Evolutionary conservation across 2,888 invertebrate genomes (phyloP).

Genomic region (Mechanitis messenoides): DNA sequence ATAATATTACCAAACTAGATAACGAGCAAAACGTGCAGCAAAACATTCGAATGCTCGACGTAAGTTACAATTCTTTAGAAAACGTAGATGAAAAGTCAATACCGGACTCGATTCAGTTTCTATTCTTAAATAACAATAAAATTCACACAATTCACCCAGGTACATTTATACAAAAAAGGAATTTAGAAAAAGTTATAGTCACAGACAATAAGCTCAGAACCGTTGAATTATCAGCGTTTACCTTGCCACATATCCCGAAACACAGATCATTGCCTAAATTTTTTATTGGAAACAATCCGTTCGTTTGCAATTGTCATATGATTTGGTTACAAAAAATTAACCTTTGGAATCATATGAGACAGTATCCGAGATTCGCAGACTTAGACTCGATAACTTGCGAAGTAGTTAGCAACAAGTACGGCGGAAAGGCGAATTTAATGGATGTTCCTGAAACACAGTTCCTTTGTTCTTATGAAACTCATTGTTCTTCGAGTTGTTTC

Average conservation of each 20-base stretch:
- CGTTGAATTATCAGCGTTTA: slow-evolving; percentile 83
- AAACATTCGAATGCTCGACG: slow-evolving; percentile 85
- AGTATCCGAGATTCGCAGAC: slow-evolving; percentile 87
- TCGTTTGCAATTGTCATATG: slow-evolving; percentile 91
- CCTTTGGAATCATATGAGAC: slow-evolving; percentile 82
- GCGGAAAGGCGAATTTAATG: slow-evolving; percentile 80
- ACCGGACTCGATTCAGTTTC: slow-evolving; percentile 84
- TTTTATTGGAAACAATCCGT: slow-evolving; percentile 88
- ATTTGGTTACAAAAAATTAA: slow-evolving; percentile 89
- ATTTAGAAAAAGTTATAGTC: slow-evolving; percentile 85
- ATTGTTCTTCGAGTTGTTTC: slow-evolving; percentile 89
- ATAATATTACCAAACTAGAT: slow-evolving; percentile 84
- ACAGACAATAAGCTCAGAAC: slow-evolving; percentile 84
- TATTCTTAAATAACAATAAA: slow-evolving; percentile 86
- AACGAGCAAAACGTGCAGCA: slow-evolving; percentile 82
- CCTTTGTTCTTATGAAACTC: slow-evolving; percentile 86
- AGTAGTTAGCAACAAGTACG: slow-evolving; percentile 80
- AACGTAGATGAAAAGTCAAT: slow-evolving; percentile 82
- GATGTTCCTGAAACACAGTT: slow-evolving; percentile 85
- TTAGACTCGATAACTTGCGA: slow-evolving; percentile 85
- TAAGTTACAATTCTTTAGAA: slow-evolving; percentile 83
- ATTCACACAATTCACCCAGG: slow-evolving; percentile 83
- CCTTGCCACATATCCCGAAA: slow-evolving; percentile 79
- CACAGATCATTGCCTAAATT: slow-evolving; percentile 84
- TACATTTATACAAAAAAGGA: slow-evolving; percentile 82